Percentiles rank a stretch among this genome's conserved stretches.
These are phyloP conservation scores for Zeus faber DNA, from an alignment of 2,113 vertebrate genomes.

Conservation along the genomic window DNA sequence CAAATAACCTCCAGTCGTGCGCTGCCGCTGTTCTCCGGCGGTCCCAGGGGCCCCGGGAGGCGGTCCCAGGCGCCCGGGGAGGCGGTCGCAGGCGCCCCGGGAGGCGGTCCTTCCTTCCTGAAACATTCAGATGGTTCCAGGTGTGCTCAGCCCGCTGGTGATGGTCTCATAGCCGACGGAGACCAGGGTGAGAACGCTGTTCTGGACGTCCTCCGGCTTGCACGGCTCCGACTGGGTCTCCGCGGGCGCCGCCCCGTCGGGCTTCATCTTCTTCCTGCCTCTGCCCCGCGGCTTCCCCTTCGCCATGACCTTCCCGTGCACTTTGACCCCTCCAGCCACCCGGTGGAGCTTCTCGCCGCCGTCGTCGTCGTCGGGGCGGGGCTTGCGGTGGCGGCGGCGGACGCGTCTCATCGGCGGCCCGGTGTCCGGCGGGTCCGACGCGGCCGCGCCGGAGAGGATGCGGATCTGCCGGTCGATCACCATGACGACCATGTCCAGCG, in stretches of 20 bases:
- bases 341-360: conserved; percentile 49
- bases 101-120: neutral
- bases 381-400: conserved; percentile 69
- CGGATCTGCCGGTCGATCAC: conserved; percentile 77
- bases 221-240: conserved; percentile 31
- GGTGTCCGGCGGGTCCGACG: conserved; percentile 60
- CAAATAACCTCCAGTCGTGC: too few species aligned
- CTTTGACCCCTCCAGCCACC: conserved; percentile 19
- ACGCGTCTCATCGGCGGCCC: conserved; percentile 49
- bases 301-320: conserved; percentile 44
- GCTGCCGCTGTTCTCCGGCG: too few species aligned
- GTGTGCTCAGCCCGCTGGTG: conserved; percentile 56
- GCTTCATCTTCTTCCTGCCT: conserved; percentile 48
- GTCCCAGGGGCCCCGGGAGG: too few species aligned
- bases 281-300: conserved; percentile 59
- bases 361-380: conserved; percentile 25
- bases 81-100: neutral
- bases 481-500: conserved; percentile 68
- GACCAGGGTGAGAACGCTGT: conserved; percentile 72
- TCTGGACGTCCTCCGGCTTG: conserved; percentile 55
- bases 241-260: conserved; percentile 7
- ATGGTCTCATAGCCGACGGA: conserved; percentile 77
- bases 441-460: conserved; percentile 70
- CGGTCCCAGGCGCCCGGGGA: too few species aligned
- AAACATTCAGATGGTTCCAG: conserved; percentile 38